Percentiles rank a stretch among this genome's conserved stretches.
Evolutionary conservation across 2,888 invertebrate genomes (phyloP).

Genomic region (Pardosa pseudoannulata): DNA sequence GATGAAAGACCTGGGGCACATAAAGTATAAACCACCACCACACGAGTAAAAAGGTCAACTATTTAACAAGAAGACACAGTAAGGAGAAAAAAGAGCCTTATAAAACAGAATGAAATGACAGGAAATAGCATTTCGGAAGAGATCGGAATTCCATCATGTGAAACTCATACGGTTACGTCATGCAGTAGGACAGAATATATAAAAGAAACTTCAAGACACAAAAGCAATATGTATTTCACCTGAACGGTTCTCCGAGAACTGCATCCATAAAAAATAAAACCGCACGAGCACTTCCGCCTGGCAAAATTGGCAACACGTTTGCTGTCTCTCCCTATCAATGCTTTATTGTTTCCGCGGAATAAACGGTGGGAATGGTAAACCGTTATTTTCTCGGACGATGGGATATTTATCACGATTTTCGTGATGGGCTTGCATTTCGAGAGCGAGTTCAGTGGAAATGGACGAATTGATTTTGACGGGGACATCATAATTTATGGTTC

Average conservation of each 20-base stretch:
- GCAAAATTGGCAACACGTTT: conserved; percentile 1
- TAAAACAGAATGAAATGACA: background rate
- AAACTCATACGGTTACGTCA: background rate
- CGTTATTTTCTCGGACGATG: background rate
- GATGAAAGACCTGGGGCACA: too few species aligned
- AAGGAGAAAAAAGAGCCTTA: too few species aligned
- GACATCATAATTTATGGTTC: too few species aligned
- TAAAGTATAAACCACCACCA: too few species aligned
- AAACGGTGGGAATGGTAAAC: background rate
- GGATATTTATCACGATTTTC: background rate
- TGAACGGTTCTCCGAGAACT: background rate
- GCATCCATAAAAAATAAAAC: background rate
- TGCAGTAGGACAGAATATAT: background rate
- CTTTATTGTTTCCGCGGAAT: conserved; percentile 3
- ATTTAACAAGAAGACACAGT: too few species aligned
- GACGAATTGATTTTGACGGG: too few species aligned
- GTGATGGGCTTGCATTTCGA: background rate
- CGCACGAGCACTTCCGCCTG: conserved; percentile 3
- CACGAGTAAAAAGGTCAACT: too few species aligned
- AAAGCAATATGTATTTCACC: background rate
- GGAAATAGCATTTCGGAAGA: background rate
- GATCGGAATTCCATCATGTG: background rate
- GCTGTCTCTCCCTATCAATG: background rate
- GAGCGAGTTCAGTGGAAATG: background rate
- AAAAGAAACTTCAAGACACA: background rate